Evolutionary conservation across 2,113 vertebrate genomes (phyloP), one percentile per base, ranked within the genome.

Genomic region (Prolemur simus): DNA sequence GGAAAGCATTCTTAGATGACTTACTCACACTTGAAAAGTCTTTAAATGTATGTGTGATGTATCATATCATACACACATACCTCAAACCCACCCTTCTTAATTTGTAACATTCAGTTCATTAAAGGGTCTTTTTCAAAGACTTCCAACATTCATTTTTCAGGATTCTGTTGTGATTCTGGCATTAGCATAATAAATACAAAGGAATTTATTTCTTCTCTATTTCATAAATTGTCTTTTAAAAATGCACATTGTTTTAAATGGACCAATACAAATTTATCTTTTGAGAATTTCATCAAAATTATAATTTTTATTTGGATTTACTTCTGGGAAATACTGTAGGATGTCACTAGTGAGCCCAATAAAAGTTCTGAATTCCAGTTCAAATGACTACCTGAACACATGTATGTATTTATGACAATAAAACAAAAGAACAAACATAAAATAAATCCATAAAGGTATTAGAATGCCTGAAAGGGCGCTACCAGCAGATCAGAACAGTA

Each of bases 11-110:
- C 77, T 89, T 73, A 68, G 63, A 88, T 86, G 69, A 91, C 52
- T 96, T 96, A 91, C 93, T 97, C 87, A 96, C 87, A 92, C 42
- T 39, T 91, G 56, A 81, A 77, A 97, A 89, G 49, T 37, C 82
- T 94, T 49, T 37, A 87, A 82, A 87, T 52, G 29, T 90, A 45
- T 64, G 69, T 49, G 52, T 69, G 58, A 94, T 77, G 34, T 84
- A 84, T 63, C 58, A 29, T 89, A 60, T 78, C 23, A 87, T 23
- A 93, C 11, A 91, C 25, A 94, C 66, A 87, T n/a, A 76, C 29
- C n/a, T 92, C 17, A 47, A 78, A 87, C 13, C 13, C 21, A 90
- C 56, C 81, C 23, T 73, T 56, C 63, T 94, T 91, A 93, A 94
- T 63, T 49, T 90, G 14, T 92, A 87, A 80, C 14, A 73, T 87